phyloP scores from a whole-genome alignment of 2,888 invertebrate species.

The Pegoplata infirma region DNA sequence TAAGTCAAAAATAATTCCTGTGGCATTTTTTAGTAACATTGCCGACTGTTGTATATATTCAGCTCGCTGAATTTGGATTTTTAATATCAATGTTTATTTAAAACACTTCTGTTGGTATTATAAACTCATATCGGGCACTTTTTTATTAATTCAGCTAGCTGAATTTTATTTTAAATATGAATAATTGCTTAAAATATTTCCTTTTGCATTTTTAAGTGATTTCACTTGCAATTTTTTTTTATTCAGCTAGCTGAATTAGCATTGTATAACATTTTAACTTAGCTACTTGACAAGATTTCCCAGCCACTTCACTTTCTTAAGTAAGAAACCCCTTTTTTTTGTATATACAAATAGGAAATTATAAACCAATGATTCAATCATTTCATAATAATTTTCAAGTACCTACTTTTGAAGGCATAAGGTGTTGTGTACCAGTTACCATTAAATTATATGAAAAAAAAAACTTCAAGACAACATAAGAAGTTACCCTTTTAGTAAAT shows the following conservation, averaged over 20 bases:
- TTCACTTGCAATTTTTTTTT: no score
- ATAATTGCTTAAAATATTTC: not conserved
- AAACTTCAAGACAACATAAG: no score
- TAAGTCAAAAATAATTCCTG: no score
- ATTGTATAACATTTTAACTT: no score
- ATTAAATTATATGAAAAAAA: slow-evolving; percentile 14
- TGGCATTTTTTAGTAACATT: no score
- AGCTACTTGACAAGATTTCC: no score
- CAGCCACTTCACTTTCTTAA: no score
- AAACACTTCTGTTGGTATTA: no score
- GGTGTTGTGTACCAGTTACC: slow-evolving; percentile 33
- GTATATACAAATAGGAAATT: slow-evolving; percentile 22
- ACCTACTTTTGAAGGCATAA: not conserved
- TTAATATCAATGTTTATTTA: not conserved
- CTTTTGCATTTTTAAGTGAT: no score
- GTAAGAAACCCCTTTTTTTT: not conserved
- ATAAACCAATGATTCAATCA: slow-evolving; percentile 59
- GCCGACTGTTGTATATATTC: not conserved
- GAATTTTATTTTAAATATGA: not conserved
- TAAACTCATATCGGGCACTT: no score
- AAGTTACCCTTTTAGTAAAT: slow-evolving; percentile 1
- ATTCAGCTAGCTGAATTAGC: no score
- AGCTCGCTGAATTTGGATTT: not conserved
- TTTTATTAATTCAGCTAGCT: not conserved
- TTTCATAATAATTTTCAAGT: slow-evolving; percentile 46